Percentiles rank a stretch among this genome's conserved stretches.
These are phyloP conservation scores for Microdon myrmicae DNA, from an alignment of 2,888 invertebrate species.

Conservation along the genomic window DNA sequence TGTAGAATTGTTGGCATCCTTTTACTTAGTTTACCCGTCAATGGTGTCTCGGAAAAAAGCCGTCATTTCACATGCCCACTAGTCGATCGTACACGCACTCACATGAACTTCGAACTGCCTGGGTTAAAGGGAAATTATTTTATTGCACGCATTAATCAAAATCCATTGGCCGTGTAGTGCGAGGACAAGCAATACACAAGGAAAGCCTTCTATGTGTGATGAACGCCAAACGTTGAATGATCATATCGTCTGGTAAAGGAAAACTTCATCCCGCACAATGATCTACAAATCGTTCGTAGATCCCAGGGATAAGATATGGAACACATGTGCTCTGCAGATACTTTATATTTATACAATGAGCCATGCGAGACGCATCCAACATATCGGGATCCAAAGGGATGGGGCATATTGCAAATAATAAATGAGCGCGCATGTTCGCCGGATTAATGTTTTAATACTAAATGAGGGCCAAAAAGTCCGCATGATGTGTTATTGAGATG, in stretches of 20 bases:
- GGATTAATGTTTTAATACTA: conserved; percentile 54
- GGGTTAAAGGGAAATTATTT: conserved; percentile 43
- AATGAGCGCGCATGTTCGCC: conserved; percentile 55
- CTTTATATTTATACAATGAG: conserved; percentile 46
- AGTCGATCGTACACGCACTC: conserved; percentile 30
- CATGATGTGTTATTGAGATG: conserved; percentile 51
- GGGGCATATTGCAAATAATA: conserved; percentile 47
- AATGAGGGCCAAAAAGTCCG: conserved; percentile 56
- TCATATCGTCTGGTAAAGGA: conserved; percentile 7
- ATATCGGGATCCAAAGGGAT: conserved; percentile 34
- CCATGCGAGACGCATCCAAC: conserved; percentile 22
- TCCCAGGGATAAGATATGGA: conserved; percentile 47
- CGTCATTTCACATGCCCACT: conserved; percentile 27
- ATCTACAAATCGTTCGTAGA: conserved; percentile 47
- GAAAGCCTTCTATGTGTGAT: conserved; percentile 1
- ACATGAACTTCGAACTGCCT: conserved; percentile 37
- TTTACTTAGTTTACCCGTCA: conserved; percentile 12
- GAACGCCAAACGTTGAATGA: conserved; percentile 25
- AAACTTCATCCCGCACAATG: conserved; percentile 13
- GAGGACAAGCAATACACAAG: conserved; percentile 5
- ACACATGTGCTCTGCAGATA: conserved; percentile 50
- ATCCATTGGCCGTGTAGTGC: conserved; percentile 3
- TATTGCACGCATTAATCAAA: conserved; percentile 38
- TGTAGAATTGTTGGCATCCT: conserved; percentile 27
- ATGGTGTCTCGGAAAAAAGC: too few species aligned